Evolutionary conservation across 2,797 vertebrate species (phyloP).

Genomic region (Setipinna tenuifilis): DNA sequence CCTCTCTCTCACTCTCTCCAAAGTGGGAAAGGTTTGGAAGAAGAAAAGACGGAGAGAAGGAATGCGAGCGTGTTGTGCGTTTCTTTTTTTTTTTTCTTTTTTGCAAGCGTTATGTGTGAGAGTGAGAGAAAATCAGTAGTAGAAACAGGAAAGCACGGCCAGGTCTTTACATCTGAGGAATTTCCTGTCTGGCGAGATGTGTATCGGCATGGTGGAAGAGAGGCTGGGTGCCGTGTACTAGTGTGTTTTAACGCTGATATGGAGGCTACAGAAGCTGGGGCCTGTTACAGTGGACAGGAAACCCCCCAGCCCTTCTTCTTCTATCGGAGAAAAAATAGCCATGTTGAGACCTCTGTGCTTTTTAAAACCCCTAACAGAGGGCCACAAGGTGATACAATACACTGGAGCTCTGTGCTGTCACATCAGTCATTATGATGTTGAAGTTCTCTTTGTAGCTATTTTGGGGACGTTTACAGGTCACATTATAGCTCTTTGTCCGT

Average conservation of each 20-base stretch:
- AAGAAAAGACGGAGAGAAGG: constrained; percentile 35
- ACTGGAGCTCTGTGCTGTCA: neutral
- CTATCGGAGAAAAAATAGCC: constrained; percentile 10
- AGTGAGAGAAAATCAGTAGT: constrained; percentile 24
- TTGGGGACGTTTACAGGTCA: neutral
- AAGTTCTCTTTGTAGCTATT: neutral
- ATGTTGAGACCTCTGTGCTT: neutral
- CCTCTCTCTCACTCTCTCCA: constrained; percentile 29
- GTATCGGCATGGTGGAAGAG: constrained; percentile 59
- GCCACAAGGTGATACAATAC: neutral
- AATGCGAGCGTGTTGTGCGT: neutral
- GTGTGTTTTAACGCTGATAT: constrained; percentile 39
- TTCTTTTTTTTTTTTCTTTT: constrained; percentile 20
- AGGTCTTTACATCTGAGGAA: constrained; percentile 72
- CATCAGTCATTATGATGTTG: neutral
- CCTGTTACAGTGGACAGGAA: neutral
- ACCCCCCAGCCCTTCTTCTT: neutral
- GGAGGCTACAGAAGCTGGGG: neutral
- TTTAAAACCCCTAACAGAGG: neutral
- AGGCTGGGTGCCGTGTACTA: neutral
- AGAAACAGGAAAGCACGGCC: constrained; percentile 63
- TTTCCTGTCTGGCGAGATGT: constrained; percentile 75
- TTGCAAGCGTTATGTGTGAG: constrained; percentile 33
- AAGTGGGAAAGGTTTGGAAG: constrained; percentile 56
- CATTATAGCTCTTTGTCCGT: neutral